Conservation (phyloP, 2,888 invertebrate genomes). For the Listrodromus nycthemerus region DNA sequence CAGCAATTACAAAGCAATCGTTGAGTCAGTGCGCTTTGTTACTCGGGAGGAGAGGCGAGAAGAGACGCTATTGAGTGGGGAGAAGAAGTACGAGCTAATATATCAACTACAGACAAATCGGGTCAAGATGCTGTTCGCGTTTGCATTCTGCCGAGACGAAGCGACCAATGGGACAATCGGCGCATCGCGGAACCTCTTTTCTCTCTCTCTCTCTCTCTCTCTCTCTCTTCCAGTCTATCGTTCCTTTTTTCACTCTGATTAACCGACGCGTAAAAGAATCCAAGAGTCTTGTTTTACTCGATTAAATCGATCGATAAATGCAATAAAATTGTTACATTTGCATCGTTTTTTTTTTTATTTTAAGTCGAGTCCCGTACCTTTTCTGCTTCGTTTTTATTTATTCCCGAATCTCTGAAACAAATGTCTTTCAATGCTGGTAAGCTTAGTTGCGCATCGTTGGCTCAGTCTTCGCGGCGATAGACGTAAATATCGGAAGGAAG, state of each 20-base stretch:
- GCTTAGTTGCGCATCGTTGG: not conserved
- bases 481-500: conserved; percentile 27
- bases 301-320: no score
- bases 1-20: conserved; percentile 33
- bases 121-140: conserved; percentile 31
- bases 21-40: conserved; percentile 25
- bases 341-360: no score
- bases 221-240: no score
- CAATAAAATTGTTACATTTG: no score
- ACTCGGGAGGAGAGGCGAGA: not conserved
- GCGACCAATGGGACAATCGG: not conserved
- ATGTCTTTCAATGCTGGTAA: not conserved
- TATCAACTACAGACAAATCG: not conserved
- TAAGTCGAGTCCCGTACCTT: no score
- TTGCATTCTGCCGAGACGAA: not conserved
- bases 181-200: not conserved
- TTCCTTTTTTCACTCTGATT: not conserved
- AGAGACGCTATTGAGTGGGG: conserved; percentile 4
- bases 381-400: no score
- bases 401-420: not conserved
- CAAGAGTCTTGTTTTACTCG: no score
- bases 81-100: conserved; percentile 22
- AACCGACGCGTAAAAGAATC: no score
- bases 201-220: not conserved
- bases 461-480: not conserved